Conservation (phyloP, 2,888 invertebrate species). For the Drosophila demipolita region DNA sequence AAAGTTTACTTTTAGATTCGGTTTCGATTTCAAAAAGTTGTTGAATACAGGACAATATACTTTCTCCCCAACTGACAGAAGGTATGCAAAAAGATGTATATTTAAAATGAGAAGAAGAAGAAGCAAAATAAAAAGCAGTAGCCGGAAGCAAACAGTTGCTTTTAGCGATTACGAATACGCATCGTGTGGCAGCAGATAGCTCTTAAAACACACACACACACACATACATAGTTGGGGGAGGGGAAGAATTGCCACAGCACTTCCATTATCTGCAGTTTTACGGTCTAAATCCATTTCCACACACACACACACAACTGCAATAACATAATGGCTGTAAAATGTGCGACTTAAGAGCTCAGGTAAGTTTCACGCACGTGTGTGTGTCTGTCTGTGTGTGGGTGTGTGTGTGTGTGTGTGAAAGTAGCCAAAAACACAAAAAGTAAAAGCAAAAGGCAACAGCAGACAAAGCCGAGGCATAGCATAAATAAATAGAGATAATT, state of each 20-base stretch:
- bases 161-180: constrained; percentile 70
- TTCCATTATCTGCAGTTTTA: constrained; percentile 76
- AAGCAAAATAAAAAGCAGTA: constrained; percentile 10
- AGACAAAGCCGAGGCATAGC: constrained; percentile 56
- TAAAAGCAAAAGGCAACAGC: constrained; percentile 25
- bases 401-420: constrained; percentile 26
- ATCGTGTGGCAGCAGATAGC: constrained; percentile 31
- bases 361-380: constrained; percentile 34
- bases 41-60: neutral
- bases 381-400: constrained; percentile 8
- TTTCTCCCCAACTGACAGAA: neutral
- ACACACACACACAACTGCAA: constrained; percentile 52
- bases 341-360: constrained; percentile 67
- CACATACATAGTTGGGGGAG: neutral
- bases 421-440: constrained; percentile 41
- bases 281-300: constrained; percentile 77
- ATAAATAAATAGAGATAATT: constrained; percentile 81
- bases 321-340: constrained; percentile 72
- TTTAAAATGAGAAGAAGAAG: neutral
- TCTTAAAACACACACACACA: neutral
- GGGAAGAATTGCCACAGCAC: constrained; percentile 21
- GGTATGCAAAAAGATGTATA: too few relatives aligned
- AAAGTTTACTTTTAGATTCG: too few relatives aligned
- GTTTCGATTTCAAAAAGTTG: neutral
- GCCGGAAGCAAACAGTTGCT: constrained; percentile 46